Evolutionary conservation across 2,113 vertebrate genomes (phyloP), one percentile per base, ranked within the genome.

Genomic region (Spilogale gracilis): DNA sequence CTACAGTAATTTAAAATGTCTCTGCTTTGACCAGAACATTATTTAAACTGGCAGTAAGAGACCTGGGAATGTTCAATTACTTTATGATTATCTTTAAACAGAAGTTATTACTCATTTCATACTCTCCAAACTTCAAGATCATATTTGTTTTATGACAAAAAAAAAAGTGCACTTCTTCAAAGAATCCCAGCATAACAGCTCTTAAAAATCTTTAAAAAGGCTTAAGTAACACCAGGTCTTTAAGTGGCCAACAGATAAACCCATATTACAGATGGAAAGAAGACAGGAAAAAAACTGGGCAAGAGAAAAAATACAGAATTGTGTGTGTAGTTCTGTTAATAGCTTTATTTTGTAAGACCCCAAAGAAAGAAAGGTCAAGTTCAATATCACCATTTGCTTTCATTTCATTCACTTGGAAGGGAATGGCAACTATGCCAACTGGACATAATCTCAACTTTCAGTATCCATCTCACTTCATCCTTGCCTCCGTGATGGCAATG

Each of bases 31-130:
- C 23, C 65, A 48, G 43, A 85, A 96, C 21, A 56, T 97, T 82
- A 94, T 93, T 95, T 95, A 91, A 95, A 54, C 84, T 63, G 16
- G 30, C 20, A 87, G 50, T 84, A 79, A 69, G 43, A 78, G 16
- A 95, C 27, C 56, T 67, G 87, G 74, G 48, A 14, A 86, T 88
- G 76, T 92, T 76, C 65, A 50, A 91, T 92, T 95, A 38, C 38
- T 96, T 89, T 78, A 56, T 63, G 86, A 78, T 9, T 85, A 69
- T 80, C 14, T 85, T 96, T 94, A 87, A 96, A 95, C 63, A 95
- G 48, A 95, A 95, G 63, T 58, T 94, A 94, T 79, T 94, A 92
- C 14, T 95, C 82, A 93, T 71, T 91, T 92, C 82, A 23, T 89
- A 87, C 13, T 94, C 87, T 71, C 65, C 17, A 83, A 86, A 50